Percentiles rank a stretch among this genome's conserved stretches.
Conservation (phyloP, 2,113 vertebrate species). For the Antigone vipio region DNA sequence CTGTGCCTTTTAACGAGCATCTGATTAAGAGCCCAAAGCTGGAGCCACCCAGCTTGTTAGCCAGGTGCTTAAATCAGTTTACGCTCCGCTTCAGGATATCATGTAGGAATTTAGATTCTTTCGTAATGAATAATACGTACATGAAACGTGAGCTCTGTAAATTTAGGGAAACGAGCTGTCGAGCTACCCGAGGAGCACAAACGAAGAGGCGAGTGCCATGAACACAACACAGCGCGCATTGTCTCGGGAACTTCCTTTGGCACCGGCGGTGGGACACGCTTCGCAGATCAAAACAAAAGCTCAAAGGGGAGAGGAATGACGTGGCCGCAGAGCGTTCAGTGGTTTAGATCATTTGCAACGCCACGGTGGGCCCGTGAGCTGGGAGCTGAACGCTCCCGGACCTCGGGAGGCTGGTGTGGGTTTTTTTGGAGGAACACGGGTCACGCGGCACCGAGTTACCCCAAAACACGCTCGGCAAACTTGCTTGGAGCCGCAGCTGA, state of each 20-base stretch:
- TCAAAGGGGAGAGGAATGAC: not conserved
- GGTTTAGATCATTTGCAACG: not conserved
- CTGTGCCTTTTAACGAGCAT: not conserved
- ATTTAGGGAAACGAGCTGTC: constrained; percentile 34
- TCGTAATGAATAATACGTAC: not conserved
- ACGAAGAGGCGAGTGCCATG: not conserved
- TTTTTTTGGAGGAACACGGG: accelerated
- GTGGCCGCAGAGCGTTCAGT: not conserved
- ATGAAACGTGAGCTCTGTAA: constrained; percentile 29
- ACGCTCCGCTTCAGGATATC: not conserved
- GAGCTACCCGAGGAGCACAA: not conserved
- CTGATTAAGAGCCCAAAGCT: not conserved
- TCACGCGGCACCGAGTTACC: not conserved
- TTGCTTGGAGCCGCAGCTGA: not conserved
- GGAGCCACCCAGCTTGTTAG: not conserved
- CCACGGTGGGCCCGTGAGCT: not conserved
- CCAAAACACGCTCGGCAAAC: not conserved
- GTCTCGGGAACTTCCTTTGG: constrained; percentile 63
- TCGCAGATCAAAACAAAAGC: constrained; percentile 41
- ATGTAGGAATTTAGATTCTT: constrained; percentile 25
- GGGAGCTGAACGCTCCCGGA: not conserved
- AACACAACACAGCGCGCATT: not conserved
- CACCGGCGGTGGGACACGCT: constrained; percentile 14
- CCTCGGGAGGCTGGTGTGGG: not conserved
- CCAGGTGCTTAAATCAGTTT: not conserved